phyloP scores from a whole-genome alignment of 2,113 vertebrate species.

The zebrafish (Danio rerio) region DNA sequence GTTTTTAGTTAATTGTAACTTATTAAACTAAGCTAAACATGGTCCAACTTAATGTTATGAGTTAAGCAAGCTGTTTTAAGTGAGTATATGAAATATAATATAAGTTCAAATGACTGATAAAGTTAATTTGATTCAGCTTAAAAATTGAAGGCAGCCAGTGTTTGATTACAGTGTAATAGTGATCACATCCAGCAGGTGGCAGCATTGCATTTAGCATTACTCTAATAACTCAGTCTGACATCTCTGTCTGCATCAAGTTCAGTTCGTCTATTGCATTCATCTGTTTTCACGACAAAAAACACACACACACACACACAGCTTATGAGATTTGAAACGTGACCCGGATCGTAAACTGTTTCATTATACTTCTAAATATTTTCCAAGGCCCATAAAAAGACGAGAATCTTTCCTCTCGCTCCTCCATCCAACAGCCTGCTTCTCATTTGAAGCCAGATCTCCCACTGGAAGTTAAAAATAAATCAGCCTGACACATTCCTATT shows the following conservation, averaged over 20 bases:
- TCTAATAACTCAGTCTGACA: not conserved
- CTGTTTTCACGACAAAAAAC: constrained; percentile 39
- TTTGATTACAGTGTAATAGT: no score
- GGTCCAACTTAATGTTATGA: no score
- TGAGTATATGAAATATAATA: no score
- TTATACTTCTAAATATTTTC: constrained; percentile 65
- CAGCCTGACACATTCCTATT: constrained; percentile 61
- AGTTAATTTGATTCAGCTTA: no score
- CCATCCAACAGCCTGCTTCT: not conserved
- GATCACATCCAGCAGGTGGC: constrained; percentile 69
- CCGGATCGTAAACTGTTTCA: constrained; percentile 63
- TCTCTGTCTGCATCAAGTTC: not conserved
- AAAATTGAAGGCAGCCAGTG: no score
- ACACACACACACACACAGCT: constrained; percentile 5
- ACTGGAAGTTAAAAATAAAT: constrained; percentile 61
- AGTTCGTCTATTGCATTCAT: constrained; percentile 47
- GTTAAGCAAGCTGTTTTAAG: no score
- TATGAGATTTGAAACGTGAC: constrained; percentile 60
- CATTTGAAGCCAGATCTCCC: constrained; percentile 25
- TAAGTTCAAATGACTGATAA: no score
- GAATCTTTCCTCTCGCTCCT: not conserved
- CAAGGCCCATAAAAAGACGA: constrained; percentile 55
- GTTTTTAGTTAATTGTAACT: no score
- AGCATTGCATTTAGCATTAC: constrained; percentile 61
- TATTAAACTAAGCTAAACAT: no score